phyloP scores from a whole-genome alignment of 2,797 vertebrate genomes.

The Rhinella marina region DNA sequence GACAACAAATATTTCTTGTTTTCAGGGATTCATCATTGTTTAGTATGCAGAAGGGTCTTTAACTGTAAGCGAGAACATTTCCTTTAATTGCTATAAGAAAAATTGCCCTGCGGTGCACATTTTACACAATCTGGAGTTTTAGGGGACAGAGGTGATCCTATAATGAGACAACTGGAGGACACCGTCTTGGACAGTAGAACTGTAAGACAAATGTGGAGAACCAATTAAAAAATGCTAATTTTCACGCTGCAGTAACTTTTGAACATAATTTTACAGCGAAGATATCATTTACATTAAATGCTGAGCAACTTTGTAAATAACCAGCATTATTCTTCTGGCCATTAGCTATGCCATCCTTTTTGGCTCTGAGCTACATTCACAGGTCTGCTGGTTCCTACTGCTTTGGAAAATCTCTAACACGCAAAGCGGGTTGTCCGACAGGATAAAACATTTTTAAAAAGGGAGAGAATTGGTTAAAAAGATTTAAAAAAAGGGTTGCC shows the following conservation, averaged over 20 bases:
- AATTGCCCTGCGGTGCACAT: neutral
- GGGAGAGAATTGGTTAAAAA: too few relatives aligned
- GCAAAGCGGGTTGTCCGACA: too few relatives aligned
- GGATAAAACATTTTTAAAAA: too few relatives aligned
- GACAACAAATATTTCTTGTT: neutral
- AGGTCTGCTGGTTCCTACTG: too few relatives aligned
- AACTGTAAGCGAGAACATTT: neutral
- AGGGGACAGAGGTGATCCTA: neutral
- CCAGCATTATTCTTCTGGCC: too few relatives aligned
- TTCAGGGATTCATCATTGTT: neutral
- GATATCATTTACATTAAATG: neutral
- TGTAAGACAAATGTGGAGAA: neutral
- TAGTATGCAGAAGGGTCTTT: neutral
- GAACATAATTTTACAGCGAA: neutral
- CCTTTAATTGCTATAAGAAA: neutral
- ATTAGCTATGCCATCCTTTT: too few relatives aligned
- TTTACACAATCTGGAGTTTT: neutral
- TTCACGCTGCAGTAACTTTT: neutral
- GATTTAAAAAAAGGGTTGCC: too few relatives aligned
- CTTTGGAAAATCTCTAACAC: too few relatives aligned
- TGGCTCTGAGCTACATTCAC: too few relatives aligned
- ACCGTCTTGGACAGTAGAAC: neutral
- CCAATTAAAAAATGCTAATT: neutral
- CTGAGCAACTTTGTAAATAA: neutral
- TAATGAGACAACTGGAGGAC: neutral